phyloP scores from a whole-genome alignment of 2,113 vertebrate species.

The Caranx ignobilis region DNA sequence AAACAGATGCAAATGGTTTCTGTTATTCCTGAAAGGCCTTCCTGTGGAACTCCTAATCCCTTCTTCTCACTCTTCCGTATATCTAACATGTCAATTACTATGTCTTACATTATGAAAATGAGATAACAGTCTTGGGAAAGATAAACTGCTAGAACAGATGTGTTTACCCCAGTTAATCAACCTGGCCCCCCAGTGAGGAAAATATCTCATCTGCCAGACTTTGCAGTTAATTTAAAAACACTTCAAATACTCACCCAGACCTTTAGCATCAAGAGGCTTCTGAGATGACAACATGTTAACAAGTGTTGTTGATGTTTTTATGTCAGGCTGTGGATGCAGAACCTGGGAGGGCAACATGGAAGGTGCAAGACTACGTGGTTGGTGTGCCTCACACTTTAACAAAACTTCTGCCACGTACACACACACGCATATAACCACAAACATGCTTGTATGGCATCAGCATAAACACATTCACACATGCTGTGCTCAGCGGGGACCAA shows the following conservation, averaged over 20 bases:
- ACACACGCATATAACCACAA: slow-evolving; percentile 32
- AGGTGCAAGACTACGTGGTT: background rate
- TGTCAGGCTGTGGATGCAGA: background rate
- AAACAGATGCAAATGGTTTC: background rate
- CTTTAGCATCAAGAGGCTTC: slow-evolving; percentile 1
- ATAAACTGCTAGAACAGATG: slow-evolving; percentile 42
- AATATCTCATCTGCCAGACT: slow-evolving; percentile 19
- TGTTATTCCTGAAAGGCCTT: background rate
- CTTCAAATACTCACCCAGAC: slow-evolving; percentile 9
- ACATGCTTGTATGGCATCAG: background rate
- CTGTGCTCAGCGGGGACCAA: slow-evolving; percentile 46
- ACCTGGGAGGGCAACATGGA: background rate
- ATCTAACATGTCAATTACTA: background rate
- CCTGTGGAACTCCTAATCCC: background rate
- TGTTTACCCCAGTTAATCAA: slow-evolving; percentile 19
- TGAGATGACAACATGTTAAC: slow-evolving; percentile 41
- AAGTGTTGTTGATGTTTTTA: slow-evolving; percentile 31
- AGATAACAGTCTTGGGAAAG: slow-evolving; percentile 23
- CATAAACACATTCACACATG: slow-evolving; percentile 31
- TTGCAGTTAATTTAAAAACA: background rate
- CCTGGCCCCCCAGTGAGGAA: slow-evolving; percentile 20
- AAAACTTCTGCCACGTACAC: slow-evolving; percentile 2
- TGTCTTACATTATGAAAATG: slow-evolving; percentile 9
- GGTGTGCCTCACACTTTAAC: background rate
- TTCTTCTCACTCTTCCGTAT: background rate